Evolutionary conservation across 2,113 vertebrate genomes (phyloP).

Genomic region (Otis tarda): DNA sequence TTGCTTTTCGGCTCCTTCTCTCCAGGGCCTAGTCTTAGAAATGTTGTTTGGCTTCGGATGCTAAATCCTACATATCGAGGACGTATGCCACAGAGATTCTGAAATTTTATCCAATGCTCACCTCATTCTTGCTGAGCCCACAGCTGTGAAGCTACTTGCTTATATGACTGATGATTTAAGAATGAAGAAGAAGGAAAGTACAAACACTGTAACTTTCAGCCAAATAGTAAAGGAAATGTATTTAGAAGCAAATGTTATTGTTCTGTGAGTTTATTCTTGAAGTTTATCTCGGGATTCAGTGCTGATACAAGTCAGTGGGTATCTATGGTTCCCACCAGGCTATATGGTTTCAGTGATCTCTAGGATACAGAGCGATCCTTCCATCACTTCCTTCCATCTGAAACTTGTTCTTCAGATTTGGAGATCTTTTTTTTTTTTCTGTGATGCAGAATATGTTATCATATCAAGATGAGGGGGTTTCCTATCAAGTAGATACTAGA

Average conservation of each 20-base stretch:
- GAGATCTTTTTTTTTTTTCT: not conserved
- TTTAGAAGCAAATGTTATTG: not conserved
- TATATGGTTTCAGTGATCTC: not conserved
- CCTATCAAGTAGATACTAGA: not conserved
- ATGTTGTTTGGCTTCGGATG: not conserved
- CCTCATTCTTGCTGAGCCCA: not conserved
- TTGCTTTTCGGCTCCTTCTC: not conserved
- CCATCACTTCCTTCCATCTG: not conserved
- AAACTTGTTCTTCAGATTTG: not conserved
- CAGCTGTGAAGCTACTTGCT: not conserved
- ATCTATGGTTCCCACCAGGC: not conserved
- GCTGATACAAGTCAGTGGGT: not conserved
- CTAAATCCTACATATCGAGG: not conserved
- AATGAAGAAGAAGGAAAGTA: not conserved
- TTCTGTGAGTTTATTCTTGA: not conserved
- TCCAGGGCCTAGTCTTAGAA: not conserved
- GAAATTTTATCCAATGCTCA: not conserved
- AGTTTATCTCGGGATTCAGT: not conserved
- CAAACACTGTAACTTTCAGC: not conserved
- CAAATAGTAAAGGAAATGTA: not conserved
- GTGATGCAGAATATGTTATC: not conserved
- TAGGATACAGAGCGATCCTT: not conserved
- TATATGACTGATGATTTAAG: not conserved
- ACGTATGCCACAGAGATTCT: not conserved
- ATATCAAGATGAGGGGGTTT: not conserved